phyloP scores from a whole-genome alignment of 2,797 vertebrate genomes.

The Microchirus variegatus region DNA sequence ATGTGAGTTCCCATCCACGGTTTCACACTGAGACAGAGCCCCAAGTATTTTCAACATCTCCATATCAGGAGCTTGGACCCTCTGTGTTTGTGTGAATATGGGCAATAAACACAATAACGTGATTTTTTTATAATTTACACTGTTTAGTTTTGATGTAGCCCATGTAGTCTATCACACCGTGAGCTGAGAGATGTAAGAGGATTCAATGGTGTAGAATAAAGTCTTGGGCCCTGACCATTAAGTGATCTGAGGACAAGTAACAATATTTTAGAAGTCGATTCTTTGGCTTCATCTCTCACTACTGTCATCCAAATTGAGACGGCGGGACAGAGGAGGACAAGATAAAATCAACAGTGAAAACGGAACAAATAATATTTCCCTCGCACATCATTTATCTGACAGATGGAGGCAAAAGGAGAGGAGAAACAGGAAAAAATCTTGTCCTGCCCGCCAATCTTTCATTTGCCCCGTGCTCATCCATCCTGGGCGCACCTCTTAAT shows the following conservation, averaged over 20 bases:
- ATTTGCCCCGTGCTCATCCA: constrained; percentile 78
- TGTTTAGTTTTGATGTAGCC: background rate
- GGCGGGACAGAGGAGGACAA: constrained; percentile 61
- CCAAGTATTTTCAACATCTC: too few species aligned
- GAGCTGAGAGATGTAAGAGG: background rate
- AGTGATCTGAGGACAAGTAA: background rate
- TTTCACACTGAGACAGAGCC: too few species aligned
- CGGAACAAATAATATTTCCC: constrained; percentile 75
- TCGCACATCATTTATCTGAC: constrained; percentile 79
- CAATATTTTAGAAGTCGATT: constrained; percentile 1
- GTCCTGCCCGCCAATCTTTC: constrained; percentile 80
- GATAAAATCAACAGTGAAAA: constrained; percentile 70
- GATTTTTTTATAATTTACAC: background rate
- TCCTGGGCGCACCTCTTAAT: constrained; percentile 84
- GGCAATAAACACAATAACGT: too few species aligned
- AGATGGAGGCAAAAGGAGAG: constrained; percentile 64
- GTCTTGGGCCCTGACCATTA: background rate
- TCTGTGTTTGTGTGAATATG: too few species aligned
- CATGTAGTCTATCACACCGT: background rate
- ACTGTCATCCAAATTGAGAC: constrained; percentile 69
- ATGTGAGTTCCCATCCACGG: too few species aligned
- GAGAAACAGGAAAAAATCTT: constrained; percentile 68
- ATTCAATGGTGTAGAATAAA: background rate
- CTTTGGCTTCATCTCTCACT: constrained; percentile 41
- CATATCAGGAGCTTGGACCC: too few species aligned